Evolutionary conservation across 1,140 invertebrate genomes (phyloP).

Genomic region (Pachypsylla venusta): DNA sequence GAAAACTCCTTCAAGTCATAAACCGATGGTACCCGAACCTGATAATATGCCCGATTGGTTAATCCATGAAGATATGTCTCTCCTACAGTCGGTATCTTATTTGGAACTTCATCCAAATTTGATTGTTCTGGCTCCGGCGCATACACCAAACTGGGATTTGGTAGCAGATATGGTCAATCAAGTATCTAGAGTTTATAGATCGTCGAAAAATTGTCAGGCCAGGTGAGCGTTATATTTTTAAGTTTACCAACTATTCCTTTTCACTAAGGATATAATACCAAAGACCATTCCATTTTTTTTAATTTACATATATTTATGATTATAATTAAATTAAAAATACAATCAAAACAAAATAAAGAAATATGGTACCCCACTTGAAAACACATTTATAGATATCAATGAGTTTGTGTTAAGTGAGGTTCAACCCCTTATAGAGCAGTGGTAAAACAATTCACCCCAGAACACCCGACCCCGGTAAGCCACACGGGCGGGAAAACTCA

Average conservation of each 20-base stretch:
- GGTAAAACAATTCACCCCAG: no score
- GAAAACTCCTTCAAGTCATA: slow-evolving; percentile 34
- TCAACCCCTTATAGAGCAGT: no score
- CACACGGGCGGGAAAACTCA: no score
- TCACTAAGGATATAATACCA: background rate
- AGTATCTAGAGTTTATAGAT: slow-evolving; percentile 59
- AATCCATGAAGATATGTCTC: slow-evolving; percentile 74
- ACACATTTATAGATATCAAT: no score
- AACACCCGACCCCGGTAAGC: no score
- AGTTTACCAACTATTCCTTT: background rate
- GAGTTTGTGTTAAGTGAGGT: no score
- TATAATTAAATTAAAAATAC: no score
- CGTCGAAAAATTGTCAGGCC: slow-evolving; percentile 73
- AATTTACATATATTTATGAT: no score
- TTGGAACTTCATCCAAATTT: slow-evolving; percentile 40
- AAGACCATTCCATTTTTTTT: no score
- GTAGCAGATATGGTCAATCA: slow-evolving; percentile 82
- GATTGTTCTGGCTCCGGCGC: slow-evolving; percentile 58
- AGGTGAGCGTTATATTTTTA: slow-evolving; percentile 38
- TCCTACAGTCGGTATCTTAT: slow-evolving; percentile 39
- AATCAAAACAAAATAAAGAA: no score
- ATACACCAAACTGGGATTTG: slow-evolving; percentile 88
- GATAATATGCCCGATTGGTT: slow-evolving; percentile 67
- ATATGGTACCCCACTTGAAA: no score
- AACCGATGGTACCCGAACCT: slow-evolving; percentile 41